A percentile compares a stretch with the other conserved stretches of the same genome.
These are phyloP conservation scores for Griposia aprilina DNA, from an alignment of 2,888 invertebrate species.

Conservation along the genomic window DNA sequence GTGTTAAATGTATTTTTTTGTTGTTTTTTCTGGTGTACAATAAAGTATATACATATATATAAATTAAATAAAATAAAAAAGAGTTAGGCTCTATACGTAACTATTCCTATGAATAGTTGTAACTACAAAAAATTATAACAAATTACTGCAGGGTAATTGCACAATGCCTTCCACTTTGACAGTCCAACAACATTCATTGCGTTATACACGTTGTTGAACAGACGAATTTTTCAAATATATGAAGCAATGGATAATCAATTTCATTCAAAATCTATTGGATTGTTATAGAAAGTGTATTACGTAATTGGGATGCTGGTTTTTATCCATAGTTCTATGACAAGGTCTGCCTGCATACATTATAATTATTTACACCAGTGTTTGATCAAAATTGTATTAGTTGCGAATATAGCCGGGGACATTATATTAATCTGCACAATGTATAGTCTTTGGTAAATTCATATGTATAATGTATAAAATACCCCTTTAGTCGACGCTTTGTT, in stretches of 20 bases:
- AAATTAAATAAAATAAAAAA: no score
- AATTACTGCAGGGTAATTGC: background rate
- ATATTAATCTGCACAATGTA: conserved; percentile 40
- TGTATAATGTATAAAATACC: conserved; percentile 69
- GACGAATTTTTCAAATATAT: no score
- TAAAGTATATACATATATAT: no score
- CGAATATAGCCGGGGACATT: conserved; percentile 35
- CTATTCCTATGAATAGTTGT: background rate
- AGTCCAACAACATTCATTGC: background rate
- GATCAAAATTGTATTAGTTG: conserved; percentile 35
- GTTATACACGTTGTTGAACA: no score
- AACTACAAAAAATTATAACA: background rate
- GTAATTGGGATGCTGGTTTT: background rate
- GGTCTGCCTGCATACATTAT: conserved; percentile 2
- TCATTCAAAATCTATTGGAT: background rate
- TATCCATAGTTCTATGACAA: background rate
- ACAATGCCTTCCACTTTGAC: background rate
- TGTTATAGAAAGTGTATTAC: background rate
- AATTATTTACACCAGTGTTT: conserved; percentile 20
- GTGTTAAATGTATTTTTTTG: no score
- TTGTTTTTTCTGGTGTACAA: no score
- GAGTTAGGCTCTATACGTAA: no score
- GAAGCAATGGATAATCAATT: background rate
- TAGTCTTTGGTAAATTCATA: conserved; percentile 56
- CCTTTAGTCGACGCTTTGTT: conserved; percentile 75